phyloP scores from a whole-genome alignment of 92 coral and sea anemone species.

The Parazoanthus atlanticus region DNA sequence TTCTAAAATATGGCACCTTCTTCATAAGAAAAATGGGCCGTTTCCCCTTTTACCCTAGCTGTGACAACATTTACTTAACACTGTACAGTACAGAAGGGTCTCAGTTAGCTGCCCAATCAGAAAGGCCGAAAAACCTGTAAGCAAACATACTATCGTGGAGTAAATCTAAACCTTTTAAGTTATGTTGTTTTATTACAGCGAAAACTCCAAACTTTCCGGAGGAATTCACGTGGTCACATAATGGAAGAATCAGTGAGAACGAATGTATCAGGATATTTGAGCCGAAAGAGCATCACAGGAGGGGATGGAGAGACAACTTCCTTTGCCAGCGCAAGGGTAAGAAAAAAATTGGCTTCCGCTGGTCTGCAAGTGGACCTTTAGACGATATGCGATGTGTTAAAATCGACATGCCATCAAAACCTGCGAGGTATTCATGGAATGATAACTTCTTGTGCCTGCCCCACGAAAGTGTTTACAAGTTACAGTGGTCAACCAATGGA shows the following conservation, averaged over 20 bases:
- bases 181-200: background rate
- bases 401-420: slow-evolving; percentile 50
- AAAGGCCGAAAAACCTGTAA: too few species aligned
- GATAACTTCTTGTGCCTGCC: slow-evolving; percentile 77
- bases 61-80: too few species aligned
- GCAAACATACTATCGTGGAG: too few species aligned
- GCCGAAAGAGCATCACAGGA: slow-evolving; percentile 49
- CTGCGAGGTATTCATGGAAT: slow-evolving; percentile 54
- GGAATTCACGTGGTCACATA: slow-evolving; percentile 49
- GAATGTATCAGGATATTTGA: slow-evolving; percentile 69
- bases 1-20: too few species aligned
- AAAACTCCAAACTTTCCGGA: slow-evolving; percentile 53
- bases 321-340: slow-evolving; percentile 78
- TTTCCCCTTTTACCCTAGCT: too few species aligned
- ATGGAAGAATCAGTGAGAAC: slow-evolving; percentile 18
- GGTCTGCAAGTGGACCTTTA: slow-evolving; percentile 67
- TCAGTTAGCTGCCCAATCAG: too few species aligned
- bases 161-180: background rate
- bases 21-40: too few species aligned
- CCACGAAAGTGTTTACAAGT: slow-evolving; percentile 66
- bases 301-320: slow-evolving; percentile 57
- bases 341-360: slow-evolving; percentile 56
- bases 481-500: slow-evolving; percentile 66
- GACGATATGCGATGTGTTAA: slow-evolving; percentile 49
- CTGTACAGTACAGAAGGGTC: too few species aligned